Conservation (phyloP, 2,888 invertebrate genomes). For the Drymonia ruficornis region DNA sequence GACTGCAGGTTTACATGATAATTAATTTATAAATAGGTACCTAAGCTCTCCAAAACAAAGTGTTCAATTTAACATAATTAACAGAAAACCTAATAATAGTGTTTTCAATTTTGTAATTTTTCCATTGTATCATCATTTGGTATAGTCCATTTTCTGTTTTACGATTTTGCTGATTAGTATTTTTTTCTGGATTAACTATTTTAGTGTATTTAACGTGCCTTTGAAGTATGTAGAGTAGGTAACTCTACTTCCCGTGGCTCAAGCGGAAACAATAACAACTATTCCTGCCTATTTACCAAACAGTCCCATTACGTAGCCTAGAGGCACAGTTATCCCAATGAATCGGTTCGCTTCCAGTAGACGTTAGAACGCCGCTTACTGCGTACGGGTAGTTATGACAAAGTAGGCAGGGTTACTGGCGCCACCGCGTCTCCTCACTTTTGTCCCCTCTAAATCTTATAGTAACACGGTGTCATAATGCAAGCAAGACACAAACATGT, state of each 20-base stretch:
- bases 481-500: constrained; percentile 84
- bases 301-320: background rate
- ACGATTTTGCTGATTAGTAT: too few relatives aligned
- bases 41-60: too few relatives aligned
- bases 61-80: too few relatives aligned
- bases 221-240: too few relatives aligned
- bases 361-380: constrained; percentile 44
- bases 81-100: too few relatives aligned
- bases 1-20: background rate
- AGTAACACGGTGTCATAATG: constrained; percentile 84
- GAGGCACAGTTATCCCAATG: background rate
- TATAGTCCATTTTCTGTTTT: too few relatives aligned
- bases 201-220: too few relatives aligned
- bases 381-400: constrained; percentile 60
- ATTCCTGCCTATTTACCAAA: background rate
- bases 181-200: too few relatives aligned
- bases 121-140: too few relatives aligned
- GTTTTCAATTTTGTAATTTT: too few relatives aligned
- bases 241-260: background rate
- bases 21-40: background rate
- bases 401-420: constrained; percentile 61
- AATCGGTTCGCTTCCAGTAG: constrained; percentile 33
- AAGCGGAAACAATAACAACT: background rate
- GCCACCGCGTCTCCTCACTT: constrained; percentile 79
- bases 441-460: constrained; percentile 81